Percentiles rank a stretch among this genome's conserved stretches.
These are phyloP conservation scores for Eupelmus urozonus DNA, from an alignment of 2,888 invertebrate genomes.

Conservation along the genomic window DNA sequence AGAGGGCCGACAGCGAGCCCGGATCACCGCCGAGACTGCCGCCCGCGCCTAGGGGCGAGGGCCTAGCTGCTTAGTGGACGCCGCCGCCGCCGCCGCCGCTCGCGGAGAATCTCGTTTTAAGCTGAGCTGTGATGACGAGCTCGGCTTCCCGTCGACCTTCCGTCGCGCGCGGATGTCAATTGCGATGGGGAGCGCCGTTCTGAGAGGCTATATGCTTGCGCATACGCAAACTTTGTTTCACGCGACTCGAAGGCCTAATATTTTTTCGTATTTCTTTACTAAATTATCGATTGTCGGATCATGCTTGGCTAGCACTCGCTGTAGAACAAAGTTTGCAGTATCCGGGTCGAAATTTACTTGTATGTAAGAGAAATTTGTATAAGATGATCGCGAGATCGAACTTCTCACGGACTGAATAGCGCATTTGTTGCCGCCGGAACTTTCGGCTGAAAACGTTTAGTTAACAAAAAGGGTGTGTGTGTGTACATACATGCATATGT, in stretches of 20 bases:
- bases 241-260: too few species aligned
- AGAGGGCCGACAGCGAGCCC: constrained; percentile 42
- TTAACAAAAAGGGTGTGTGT: constrained; percentile 15
- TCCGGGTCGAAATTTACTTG: neutral
- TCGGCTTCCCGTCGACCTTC: too few species aligned
- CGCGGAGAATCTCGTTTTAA: neutral
- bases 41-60: constrained; percentile 83
- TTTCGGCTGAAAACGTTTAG: constrained; percentile 16
- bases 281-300: too few species aligned
- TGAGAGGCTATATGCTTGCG: neutral
- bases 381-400: constrained; percentile 12
- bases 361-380: too few species aligned
- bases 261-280: too few species aligned
- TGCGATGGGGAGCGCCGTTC: too few species aligned
- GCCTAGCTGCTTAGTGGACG: constrained; percentile 82
- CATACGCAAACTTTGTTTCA: neutral
- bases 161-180: too few species aligned
- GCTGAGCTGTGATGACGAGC: neutral
- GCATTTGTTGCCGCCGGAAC: constrained; percentile 41
- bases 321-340: neutral
- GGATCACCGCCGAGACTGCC: constrained; percentile 80
- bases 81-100: neutral
- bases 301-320: neutral
- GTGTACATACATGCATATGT: too few species aligned
- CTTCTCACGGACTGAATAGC: constrained; percentile 50